A percentile compares a stretch with the other conserved stretches of the same genome.
Evolutionary conservation across 2,113 vertebrate species (phyloP).

Genomic region (Oreochromis tanganicae): DNA sequence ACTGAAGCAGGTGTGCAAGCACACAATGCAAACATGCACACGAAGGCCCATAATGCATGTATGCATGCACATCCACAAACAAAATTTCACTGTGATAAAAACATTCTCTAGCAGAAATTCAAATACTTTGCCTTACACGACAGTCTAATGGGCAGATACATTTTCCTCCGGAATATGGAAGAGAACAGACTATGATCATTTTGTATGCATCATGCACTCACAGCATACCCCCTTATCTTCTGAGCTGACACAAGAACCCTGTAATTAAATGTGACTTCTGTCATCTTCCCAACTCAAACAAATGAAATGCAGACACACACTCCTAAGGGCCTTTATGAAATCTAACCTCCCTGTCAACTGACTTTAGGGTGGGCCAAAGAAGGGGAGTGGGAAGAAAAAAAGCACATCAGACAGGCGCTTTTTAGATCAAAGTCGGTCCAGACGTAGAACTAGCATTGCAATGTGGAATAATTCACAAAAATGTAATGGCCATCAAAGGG

Average conservation of each 20-base stretch:
- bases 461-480: slow-evolving; percentile 38
- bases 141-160: not conserved
- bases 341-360: slow-evolving; percentile 44
- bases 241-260: slow-evolving; percentile 33
- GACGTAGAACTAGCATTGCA: not conserved
- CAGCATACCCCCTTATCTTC: slow-evolving; percentile 30
- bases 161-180: not conserved
- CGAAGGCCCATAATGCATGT: not conserved
- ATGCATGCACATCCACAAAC: not conserved
- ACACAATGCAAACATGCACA: slow-evolving; percentile 29
- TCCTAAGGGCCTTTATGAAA: slow-evolving; percentile 42
- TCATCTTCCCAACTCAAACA: slow-evolving; percentile 57
- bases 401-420: slow-evolving; percentile 16
- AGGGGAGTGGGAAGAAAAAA: not conserved
- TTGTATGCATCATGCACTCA: slow-evolving; percentile 24
- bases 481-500: slow-evolving; percentile 32
- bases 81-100: not conserved
- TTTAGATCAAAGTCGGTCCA: slow-evolving; percentile 48
- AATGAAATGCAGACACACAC: slow-evolving; percentile 42
- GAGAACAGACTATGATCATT: slow-evolving; percentile 2
- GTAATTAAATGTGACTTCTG: slow-evolving; percentile 65
- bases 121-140: not conserved
- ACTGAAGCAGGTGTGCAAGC: slow-evolving; percentile 42
- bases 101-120: not conserved
- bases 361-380: slow-evolving; percentile 42